Conservation (phyloP, 2,797 vertebrate genomes). For the Coranthus polyacanthus region DNA sequence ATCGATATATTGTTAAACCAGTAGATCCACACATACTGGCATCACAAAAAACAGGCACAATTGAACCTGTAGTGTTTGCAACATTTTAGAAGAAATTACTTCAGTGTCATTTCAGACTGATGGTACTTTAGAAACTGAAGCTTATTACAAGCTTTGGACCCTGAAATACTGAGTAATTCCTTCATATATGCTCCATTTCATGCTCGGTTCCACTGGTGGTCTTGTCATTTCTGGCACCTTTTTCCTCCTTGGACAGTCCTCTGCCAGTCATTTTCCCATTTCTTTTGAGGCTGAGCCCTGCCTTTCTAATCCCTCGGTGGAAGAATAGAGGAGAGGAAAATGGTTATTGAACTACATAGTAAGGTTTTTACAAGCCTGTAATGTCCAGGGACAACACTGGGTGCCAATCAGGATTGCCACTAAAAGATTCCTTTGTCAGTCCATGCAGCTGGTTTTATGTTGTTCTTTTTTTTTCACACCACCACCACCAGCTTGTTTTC, state of each 20-base stretch:
- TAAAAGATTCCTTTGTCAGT: slow-evolving; percentile 67
- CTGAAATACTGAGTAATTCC: slow-evolving; percentile 16
- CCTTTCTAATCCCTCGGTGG: slow-evolving; percentile 47
- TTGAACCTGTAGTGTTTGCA: background rate
- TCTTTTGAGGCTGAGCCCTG: slow-evolving; percentile 38
- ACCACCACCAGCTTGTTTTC: slow-evolving; percentile 51
- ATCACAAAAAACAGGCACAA: background rate
- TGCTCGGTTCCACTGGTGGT: slow-evolving; percentile 41
- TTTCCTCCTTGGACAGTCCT: slow-evolving; percentile 36
- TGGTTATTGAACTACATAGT: slow-evolving; percentile 60
- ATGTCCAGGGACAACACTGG: slow-evolving; percentile 55
- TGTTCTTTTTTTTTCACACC: slow-evolving; percentile 49
- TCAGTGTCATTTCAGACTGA: slow-evolving; percentile 3
- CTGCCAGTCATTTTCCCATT: slow-evolving; percentile 53
- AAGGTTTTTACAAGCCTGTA: slow-evolving; percentile 58
- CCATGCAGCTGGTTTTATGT: slow-evolving; percentile 54
- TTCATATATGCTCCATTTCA: slow-evolving; percentile 18
- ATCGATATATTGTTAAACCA: no score
- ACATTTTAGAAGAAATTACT: background rate
- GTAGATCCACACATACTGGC: background rate
- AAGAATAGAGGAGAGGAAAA: slow-evolving; percentile 55
- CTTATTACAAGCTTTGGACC: no score
- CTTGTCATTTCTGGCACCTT: slow-evolving; percentile 39
- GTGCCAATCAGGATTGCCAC: slow-evolving; percentile 63
- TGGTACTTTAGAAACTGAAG: background rate